Conservation (phyloP, 2,113 vertebrate species). For the Ictidomys tridecemlineatus region DNA sequence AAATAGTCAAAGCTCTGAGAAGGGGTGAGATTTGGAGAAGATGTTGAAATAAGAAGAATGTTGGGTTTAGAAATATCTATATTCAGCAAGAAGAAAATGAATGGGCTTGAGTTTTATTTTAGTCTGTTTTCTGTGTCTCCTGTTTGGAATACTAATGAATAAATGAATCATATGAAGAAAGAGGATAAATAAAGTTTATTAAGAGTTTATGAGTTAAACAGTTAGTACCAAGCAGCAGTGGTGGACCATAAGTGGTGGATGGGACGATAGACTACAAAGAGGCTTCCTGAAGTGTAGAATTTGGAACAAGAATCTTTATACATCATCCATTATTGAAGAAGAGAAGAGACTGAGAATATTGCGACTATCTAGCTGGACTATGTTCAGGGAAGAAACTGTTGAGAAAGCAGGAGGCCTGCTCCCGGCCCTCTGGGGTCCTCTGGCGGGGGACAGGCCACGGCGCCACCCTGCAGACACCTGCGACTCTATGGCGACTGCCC, state of each 20-base stretch:
- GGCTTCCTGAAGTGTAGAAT: not conserved
- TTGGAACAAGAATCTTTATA: not conserved
- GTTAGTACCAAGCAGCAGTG: not conserved
- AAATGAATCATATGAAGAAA: not conserved
- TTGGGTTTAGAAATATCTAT: not conserved
- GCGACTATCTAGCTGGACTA: not conserved
- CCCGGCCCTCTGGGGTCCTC: too few relatives aligned
- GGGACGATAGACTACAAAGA: not conserved
- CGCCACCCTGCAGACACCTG: too few relatives aligned
- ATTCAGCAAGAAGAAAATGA: not conserved
- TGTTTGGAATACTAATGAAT: not conserved
- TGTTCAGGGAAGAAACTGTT: not conserved
- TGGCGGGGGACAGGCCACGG: too few relatives aligned
- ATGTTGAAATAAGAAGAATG: not conserved
- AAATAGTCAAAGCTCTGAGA: not conserved
- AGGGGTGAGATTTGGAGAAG: not conserved
- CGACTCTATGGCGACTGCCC: too few relatives aligned
- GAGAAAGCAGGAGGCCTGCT: too few relatives aligned
- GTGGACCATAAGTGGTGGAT: too few relatives aligned
- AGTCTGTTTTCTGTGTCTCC: not conserved
- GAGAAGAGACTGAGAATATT: not conserved
- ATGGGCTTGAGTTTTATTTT: not conserved
- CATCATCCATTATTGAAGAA: not conserved
- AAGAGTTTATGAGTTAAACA: not conserved
- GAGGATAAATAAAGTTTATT: not conserved